A percentile compares a stretch with the other conserved stretches of the same genome.
Evolutionary conservation across 2,888 invertebrate genomes (phyloP).

Genomic region (Furcula furcula): DNA sequence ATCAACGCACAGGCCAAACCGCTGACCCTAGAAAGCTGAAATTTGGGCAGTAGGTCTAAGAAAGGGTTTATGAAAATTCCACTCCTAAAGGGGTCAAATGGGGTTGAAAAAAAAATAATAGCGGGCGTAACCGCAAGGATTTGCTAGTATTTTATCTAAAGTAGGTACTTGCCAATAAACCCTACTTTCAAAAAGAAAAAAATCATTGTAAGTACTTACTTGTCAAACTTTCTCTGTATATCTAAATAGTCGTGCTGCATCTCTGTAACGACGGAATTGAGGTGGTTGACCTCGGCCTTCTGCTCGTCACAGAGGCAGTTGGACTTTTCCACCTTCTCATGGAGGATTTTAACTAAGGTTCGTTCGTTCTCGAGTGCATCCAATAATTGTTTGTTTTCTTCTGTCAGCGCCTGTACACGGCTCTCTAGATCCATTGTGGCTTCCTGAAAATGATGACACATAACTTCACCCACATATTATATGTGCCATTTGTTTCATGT

Average conservation of each 20-base stretch:
- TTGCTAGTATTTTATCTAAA: too few species aligned
- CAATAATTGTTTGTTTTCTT: constrained; percentile 71
- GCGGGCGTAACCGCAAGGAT: too few species aligned
- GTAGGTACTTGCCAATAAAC: too few species aligned
- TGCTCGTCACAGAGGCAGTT: constrained; percentile 74
- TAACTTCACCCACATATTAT: too few species aligned
- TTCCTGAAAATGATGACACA: constrained; percentile 48
- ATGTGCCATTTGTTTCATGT: too few species aligned
- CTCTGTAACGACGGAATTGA: constrained; percentile 63
- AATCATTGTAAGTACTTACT: constrained; percentile 53
- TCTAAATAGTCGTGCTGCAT: constrained; percentile 69
- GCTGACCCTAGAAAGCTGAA: too few species aligned
- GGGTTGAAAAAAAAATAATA: too few species aligned
- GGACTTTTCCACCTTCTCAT: constrained; percentile 74
- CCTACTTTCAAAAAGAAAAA: too few species aligned
- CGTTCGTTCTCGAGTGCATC: constrained; percentile 80
- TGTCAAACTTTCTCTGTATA: constrained; percentile 67
- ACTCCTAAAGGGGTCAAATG: too few species aligned
- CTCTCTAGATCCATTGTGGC: constrained; percentile 62
- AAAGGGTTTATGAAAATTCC: too few species aligned
- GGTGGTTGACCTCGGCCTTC: constrained; percentile 69
- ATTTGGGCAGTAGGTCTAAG: too few species aligned
- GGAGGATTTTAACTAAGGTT: constrained; percentile 70
- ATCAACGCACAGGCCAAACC: too few species aligned
- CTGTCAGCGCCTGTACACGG: constrained; percentile 70